A percentile compares a stretch with the other conserved stretches of the same genome.
These are phyloP conservation scores for Rutpela maculata DNA, from an alignment of 2,888 invertebrate genomes.

Conservation along the genomic window DNA sequence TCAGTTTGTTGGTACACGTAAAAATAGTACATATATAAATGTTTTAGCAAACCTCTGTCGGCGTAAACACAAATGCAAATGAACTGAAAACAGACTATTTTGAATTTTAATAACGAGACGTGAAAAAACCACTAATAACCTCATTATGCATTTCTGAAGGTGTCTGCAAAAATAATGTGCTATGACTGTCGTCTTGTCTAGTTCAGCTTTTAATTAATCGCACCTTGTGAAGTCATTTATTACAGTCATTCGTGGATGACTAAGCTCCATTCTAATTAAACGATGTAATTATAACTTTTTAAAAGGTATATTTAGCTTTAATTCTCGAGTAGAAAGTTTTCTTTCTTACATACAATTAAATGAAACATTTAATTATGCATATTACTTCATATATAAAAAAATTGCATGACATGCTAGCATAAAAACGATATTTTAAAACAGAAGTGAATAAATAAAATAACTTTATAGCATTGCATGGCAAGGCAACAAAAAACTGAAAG, in stretches of 20 bases:
- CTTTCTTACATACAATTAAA: neutral
- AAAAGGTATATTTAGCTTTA: neutral
- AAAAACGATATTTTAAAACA: neutral
- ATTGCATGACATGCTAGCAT: neutral
- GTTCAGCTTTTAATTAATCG: slow-evolving; percentile 15
- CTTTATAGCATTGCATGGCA: too few relatives aligned
- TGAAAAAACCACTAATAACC: slow-evolving; percentile 16
- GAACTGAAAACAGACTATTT: neutral
- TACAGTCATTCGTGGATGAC: slow-evolving; percentile 10
- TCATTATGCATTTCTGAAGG: slow-evolving; percentile 8
- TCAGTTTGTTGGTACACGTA: too few relatives aligned
- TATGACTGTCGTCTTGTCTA: slow-evolving; percentile 14
- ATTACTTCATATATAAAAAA: neutral
- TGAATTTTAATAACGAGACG: slow-evolving; percentile 7
- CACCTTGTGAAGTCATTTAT: neutral
- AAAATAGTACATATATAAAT: too few relatives aligned
- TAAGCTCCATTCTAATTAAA: slow-evolving; percentile 10
- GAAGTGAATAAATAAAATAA: too few relatives aligned
- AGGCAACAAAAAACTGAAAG: too few relatives aligned
- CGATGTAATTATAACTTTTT: slow-evolving; percentile 12
- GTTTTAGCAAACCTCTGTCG: too few relatives aligned
- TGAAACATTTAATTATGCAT: neutral
- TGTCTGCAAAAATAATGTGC: slow-evolving; percentile 23
- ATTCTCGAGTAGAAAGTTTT: neutral
- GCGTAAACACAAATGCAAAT: slow-evolving; percentile 1